phyloP scores from a whole-genome alignment of 2,113 vertebrate species.

The Charina bottae region DNA sequence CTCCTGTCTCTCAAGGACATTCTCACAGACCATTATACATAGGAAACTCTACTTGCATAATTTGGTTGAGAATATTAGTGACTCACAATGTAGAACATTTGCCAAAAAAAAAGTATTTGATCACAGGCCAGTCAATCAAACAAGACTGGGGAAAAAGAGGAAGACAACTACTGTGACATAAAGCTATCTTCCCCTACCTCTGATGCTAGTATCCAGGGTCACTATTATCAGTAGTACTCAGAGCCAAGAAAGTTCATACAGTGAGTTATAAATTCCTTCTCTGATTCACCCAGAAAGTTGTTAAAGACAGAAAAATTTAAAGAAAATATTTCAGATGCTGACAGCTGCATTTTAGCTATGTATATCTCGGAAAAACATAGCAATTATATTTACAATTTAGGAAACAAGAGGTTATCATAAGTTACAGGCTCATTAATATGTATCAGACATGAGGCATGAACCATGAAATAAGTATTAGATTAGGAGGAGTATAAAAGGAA shows the following conservation, averaged over 20 bases:
- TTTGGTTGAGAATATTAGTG: background rate
- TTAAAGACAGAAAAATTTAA: background rate
- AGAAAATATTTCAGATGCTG: background rate
- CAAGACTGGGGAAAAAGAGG: background rate
- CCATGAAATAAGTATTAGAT: background rate
- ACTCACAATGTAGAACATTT: background rate
- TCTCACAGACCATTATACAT: background rate
- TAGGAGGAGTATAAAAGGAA: background rate
- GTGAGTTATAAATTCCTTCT: background rate
- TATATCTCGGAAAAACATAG: background rate
- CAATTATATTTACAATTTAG: background rate
- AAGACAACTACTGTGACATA: background rate
- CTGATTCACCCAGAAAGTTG: background rate
- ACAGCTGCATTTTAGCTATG: background rate
- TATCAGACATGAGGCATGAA: background rate
- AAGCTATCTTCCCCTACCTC: background rate
- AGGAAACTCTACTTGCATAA: background rate
- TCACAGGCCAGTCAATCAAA: background rate
- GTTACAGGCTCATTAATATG: background rate
- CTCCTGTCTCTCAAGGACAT: background rate
- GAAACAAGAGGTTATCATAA: background rate
- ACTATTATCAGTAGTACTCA: background rate
- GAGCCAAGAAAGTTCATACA: background rate
- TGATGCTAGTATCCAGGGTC: background rate
- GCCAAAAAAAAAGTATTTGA: no score